phyloP scores from a whole-genome alignment of 1,140 invertebrate genomes.

The Cydia pomonella region DNA sequence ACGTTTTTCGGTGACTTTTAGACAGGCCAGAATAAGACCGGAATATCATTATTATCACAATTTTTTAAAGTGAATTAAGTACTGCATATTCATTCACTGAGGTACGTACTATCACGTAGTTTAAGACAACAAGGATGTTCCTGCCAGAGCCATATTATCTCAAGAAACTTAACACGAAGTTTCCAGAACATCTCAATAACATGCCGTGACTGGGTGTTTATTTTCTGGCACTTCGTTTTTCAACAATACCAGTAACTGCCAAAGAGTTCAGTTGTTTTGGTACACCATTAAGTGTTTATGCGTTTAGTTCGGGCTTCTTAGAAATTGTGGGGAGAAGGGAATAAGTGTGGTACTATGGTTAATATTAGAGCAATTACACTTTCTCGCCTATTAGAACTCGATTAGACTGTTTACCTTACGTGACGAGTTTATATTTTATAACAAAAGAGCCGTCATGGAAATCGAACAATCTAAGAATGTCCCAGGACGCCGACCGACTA shows the following conservation, averaged over 20 bases:
- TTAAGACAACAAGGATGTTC: not conserved
- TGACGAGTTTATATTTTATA: too few relatives aligned
- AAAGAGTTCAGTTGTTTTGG: constrained; percentile 16
- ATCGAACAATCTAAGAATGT: too few relatives aligned
- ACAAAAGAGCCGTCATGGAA: too few relatives aligned
- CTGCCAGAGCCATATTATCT: not conserved
- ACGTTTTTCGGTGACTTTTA: too few relatives aligned
- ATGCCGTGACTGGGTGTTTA: not conserved
- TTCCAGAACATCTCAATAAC: constrained; percentile 16
- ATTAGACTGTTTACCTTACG: too few relatives aligned
- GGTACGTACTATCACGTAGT: not conserved
- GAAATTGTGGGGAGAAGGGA: not conserved
- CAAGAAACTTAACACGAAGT: not conserved
- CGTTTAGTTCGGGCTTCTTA: constrained; percentile 10
- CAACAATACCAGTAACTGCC: not conserved
- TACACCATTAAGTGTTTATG: constrained; percentile 21
- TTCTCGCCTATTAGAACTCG: not conserved
- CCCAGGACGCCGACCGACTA: too few relatives aligned
- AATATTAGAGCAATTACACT: not conserved
- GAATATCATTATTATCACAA: too few relatives aligned
- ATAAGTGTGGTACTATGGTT: not conserved
- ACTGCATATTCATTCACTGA: too few relatives aligned
- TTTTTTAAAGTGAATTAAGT: too few relatives aligned
- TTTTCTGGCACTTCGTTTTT: constrained; percentile 14
- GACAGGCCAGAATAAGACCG: too few relatives aligned